Conservation (phyloP, 2,113 vertebrate species). For the Agelaius phoeniceus region DNA sequence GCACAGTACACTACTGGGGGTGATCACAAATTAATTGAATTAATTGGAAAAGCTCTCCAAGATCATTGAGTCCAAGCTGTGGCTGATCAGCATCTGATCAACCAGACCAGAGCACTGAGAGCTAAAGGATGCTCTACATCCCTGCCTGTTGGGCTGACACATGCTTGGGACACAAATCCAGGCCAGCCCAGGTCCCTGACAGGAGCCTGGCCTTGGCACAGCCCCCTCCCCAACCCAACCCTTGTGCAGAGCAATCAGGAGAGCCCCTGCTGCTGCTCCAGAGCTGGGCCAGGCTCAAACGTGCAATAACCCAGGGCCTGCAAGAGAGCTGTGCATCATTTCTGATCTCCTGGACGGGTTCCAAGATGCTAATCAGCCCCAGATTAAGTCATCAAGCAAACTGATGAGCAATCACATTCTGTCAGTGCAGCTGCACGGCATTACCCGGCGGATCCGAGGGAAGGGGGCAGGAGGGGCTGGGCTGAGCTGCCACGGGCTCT, state of each 20-base stretch:
- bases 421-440: slow-evolving; percentile 48
- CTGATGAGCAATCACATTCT: slow-evolving; percentile 54
- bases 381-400: slow-evolving; percentile 59
- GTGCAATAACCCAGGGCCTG: not conserved
- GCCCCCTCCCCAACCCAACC: not conserved
- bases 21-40: not conserved
- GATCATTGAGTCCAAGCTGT: accelerated
- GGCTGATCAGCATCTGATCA: accelerated
- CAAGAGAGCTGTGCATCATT: not conserved
- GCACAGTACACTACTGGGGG: not conserved
- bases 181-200: not conserved
- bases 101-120: not conserved
- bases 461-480: not conserved
- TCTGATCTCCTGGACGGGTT: not conserved
- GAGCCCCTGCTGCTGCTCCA: accelerated
- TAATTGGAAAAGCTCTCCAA: not conserved
- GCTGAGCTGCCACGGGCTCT: too few species aligned
- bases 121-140: not conserved
- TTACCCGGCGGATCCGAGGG: not conserved
- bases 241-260: accelerated
- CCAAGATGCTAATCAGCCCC: slow-evolving; percentile 62
- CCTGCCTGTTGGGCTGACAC: accelerated
- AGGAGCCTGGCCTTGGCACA: not conserved
- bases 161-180: not conserved
- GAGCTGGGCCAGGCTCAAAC: not conserved